These are phyloP conservation scores for Trigoniulus corallinus DNA, from an alignment of 1,140 invertebrate genomes.

Conservation along the genomic window DNA sequence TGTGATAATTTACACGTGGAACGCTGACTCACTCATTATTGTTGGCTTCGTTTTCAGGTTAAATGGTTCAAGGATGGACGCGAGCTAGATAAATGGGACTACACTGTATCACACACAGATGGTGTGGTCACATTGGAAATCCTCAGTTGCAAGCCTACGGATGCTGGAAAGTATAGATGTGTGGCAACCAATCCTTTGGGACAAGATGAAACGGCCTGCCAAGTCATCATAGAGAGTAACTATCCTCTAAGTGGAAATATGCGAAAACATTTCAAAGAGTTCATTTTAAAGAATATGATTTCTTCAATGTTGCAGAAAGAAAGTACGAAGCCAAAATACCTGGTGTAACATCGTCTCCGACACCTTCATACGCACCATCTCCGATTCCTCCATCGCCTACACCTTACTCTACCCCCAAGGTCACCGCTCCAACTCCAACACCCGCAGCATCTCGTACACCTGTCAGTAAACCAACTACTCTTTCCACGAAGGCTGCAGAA, in stretches of 20 bases:
- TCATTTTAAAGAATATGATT: not conserved
- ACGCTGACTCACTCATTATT: not conserved
- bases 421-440: not conserved
- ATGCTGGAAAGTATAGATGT: conserved; percentile 91
- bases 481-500: conserved; percentile 12
- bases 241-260: not conserved
- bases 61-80: conserved; percentile 83
- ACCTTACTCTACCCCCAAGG: not conserved
- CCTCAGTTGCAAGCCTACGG: conserved; percentile 75
- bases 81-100: conserved; percentile 79
- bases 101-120: conserved; percentile 69
- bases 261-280: not conserved
- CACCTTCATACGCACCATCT: not conserved
- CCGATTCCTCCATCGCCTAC: not conserved
- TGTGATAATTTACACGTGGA: not conserved
- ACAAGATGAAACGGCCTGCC: conserved; percentile 81
- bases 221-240: conserved; percentile 90
- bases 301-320: not conserved
- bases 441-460: not conserved
- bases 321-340: not conserved
- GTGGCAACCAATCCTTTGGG: conserved; percentile 82
- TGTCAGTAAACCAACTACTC: not conserved
- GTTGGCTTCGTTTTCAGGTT: conserved; percentile 32
- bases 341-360: not conserved
- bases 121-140: conserved; percentile 96